Conservation (phyloP, 2,888 invertebrate species). For the Macrophya annulata region DNA sequence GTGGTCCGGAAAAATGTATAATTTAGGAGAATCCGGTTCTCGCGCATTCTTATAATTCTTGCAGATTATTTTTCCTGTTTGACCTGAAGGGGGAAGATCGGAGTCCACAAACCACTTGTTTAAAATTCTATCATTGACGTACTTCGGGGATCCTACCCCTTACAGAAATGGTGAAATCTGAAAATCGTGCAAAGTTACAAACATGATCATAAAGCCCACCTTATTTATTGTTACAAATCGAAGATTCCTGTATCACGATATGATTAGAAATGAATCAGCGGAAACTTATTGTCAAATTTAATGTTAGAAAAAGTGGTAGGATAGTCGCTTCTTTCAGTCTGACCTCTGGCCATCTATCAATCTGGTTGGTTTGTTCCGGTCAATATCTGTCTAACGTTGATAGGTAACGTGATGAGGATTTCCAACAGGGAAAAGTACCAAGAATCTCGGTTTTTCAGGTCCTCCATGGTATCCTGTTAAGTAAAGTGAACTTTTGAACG, state of each 20-base stretch:
- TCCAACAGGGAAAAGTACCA: neutral
- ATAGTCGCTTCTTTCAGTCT: neutral
- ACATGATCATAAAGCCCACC: neutral
- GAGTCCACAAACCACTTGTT: neutral
- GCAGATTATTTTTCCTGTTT: constrained; percentile 3
- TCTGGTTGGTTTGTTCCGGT: neutral
- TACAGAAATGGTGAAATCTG: neutral
- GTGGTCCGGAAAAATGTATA: constrained; percentile 4
- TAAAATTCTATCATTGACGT: neutral
- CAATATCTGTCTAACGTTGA: neutral
- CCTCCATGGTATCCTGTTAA: neutral
- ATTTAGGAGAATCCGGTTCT: constrained; percentile 14
- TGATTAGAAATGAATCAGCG: too few relatives aligned
- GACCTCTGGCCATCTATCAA: neutral
- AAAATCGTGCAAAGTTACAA: neutral
- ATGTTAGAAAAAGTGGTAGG: neutral
- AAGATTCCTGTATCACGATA: too few relatives aligned
- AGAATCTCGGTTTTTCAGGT: neutral
- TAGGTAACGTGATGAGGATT: neutral
- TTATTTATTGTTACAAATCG: neutral
- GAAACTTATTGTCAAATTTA: too few relatives aligned
- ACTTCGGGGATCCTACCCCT: neutral
- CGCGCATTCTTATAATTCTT: neutral
- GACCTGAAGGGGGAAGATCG: neutral
- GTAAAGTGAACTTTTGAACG: neutral